These are phyloP conservation scores for Oligia latruncula DNA, from an alignment of 2,888 invertebrate genomes.

Conservation along the genomic window DNA sequence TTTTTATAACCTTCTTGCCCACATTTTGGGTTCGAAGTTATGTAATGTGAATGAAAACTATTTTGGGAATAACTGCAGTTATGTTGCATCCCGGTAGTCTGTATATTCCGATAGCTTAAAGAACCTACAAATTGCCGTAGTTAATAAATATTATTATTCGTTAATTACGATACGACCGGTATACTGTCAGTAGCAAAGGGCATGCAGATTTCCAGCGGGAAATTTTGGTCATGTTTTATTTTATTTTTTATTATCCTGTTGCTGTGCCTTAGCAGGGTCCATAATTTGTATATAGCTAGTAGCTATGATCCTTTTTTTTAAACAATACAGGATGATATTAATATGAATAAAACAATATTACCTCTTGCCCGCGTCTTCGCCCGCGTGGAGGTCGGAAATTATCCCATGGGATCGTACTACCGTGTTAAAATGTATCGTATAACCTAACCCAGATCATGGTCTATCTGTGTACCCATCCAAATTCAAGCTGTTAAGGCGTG, in stretches of 20 bases:
- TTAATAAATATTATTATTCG: constrained; percentile 18
- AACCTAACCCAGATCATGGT: neutral
- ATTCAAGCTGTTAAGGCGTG: neutral
- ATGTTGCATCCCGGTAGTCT: constrained; percentile 27
- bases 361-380: too few relatives aligned
- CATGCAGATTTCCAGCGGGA: constrained; percentile 52
- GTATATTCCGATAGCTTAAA: constrained; percentile 8
- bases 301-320: neutral
- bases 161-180: constrained; percentile 36
- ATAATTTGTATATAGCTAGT: neutral
- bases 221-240: constrained; percentile 36
- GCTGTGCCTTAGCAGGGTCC: neutral
- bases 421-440: neutral
- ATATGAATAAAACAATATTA: neutral
- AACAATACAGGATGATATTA: neutral
- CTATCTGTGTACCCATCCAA: neutral
- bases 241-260: neutral
- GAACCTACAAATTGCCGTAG: neutral
- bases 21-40: constrained; percentile 77
- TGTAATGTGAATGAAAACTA: constrained; percentile 80
- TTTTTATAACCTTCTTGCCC: constrained; percentile 76
- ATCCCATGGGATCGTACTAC: neutral
- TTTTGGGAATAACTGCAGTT: constrained; percentile 68
- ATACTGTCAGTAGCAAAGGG: constrained; percentile 3
- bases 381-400: neutral